Conservation (phyloP, 2,888 invertebrate species). For the Ormyrus thymus region DNA sequence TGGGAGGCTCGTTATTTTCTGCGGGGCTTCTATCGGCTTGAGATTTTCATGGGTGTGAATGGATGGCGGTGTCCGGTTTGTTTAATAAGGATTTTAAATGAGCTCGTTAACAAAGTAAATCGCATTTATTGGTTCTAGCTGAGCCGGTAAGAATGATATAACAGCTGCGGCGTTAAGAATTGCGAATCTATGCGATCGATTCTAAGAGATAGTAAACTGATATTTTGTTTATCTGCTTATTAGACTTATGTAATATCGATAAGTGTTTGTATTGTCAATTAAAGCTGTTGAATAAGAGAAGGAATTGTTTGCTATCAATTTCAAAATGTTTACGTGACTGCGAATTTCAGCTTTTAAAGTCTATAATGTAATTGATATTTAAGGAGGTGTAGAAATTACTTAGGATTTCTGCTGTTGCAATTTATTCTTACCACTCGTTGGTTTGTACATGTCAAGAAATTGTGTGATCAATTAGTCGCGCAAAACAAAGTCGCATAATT, state of each 20-base stretch:
- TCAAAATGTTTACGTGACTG: constrained; percentile 1
- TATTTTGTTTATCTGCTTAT: neutral
- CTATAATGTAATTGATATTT: constrained; percentile 7
- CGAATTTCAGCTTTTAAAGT: neutral
- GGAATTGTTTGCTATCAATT: neutral
- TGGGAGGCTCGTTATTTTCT: too few species aligned
- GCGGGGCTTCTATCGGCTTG: too few species aligned
- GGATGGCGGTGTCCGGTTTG: too few species aligned
- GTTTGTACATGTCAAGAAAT: too few species aligned
- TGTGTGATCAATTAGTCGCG: too few species aligned
- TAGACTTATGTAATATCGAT: constrained; percentile 1
- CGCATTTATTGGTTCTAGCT: too few species aligned
- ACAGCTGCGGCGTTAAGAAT: neutral
- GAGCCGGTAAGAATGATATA: too few species aligned
- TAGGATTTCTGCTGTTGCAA: neutral
- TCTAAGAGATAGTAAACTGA: neutral
- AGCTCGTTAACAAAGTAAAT: too few species aligned
- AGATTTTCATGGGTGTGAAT: too few species aligned
- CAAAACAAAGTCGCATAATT: too few species aligned
- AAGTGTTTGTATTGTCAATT: constrained; percentile 5
- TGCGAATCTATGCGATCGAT: neutral
- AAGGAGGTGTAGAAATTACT: neutral
- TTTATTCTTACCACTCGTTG: too few species aligned
- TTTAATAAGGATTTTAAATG: too few species aligned
- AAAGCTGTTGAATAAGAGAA: neutral